A percentile compares a stretch with the other conserved stretches of the same genome.
phyloP scores from a whole-genome alignment of 2,113 vertebrate species.

The Dromaius novaehollandiae region DNA sequence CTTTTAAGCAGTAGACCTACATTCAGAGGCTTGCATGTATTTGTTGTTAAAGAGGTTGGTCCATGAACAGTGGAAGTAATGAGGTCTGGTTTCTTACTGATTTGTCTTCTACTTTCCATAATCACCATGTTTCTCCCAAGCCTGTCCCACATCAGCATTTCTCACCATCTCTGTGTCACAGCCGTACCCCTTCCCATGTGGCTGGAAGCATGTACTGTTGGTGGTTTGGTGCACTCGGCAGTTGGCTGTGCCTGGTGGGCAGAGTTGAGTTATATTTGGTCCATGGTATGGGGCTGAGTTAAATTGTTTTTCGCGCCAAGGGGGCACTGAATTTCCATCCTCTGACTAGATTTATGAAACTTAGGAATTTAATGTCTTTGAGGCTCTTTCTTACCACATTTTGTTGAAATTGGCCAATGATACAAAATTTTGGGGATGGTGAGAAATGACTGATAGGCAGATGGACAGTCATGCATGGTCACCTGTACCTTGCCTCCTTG shows the following conservation, averaged over 20 bases:
- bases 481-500: neutral
- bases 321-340: neutral
- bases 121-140: neutral
- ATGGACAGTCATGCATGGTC: neutral
- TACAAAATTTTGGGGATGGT: neutral
- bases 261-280: neutral
- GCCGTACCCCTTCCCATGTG: neutral
- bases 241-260: neutral
- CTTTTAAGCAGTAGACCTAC: neutral
- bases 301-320: neutral
- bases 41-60: neutral
- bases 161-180: neutral
- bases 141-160: accelerated
- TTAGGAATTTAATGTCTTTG: neutral
- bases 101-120: neutral
- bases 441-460: neutral
- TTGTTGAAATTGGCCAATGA: neutral
- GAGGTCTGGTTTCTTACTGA: neutral
- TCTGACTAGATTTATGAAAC: neutral
- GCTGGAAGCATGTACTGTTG: neutral
- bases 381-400: neutral
- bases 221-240: neutral
- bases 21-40: neutral
- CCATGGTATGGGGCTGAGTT: neutral
- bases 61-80: neutral